Evolutionary conservation across 2,113 vertebrate genomes (phyloP).

Genomic region (Bettongia penicillata): DNA sequence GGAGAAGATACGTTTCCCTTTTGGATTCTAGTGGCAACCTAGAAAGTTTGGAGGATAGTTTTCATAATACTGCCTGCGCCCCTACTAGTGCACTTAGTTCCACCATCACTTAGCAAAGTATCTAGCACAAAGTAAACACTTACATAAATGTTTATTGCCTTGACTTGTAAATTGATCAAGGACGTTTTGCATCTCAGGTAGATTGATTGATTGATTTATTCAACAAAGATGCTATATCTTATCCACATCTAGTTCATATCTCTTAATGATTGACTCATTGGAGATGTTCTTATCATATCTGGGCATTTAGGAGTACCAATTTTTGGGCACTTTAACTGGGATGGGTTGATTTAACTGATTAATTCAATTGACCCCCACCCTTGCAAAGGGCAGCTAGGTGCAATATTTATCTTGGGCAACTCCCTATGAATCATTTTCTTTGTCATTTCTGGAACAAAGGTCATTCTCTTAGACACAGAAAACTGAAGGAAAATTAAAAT

Average conservation of each 20-base stretch:
- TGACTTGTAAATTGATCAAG: not conserved
- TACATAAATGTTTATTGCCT: not conserved
- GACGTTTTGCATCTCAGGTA: not conserved
- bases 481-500: not conserved
- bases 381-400: not conserved
- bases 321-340: not conserved
- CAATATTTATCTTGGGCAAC: not conserved
- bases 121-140: not conserved
- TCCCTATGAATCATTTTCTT: not conserved
- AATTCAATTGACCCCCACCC: not conserved
- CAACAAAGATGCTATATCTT: not conserved
- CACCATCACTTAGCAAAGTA: not conserved
- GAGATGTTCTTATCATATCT: not conserved
- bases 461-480: not conserved
- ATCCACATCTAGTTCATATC: not conserved
- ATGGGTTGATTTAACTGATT: not conserved
- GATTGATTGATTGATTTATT: not conserved
- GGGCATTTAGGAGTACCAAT: not conserved
- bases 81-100: not conserved
- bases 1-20: not conserved
- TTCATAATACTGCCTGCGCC: not conserved
- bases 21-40: not conserved
- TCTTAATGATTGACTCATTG: not conserved
- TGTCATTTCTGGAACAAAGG: not conserved
- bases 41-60: not conserved